Evolutionary conservation across 1,140 invertebrate species (phyloP).

Genomic region (Papilio machaon): DNA sequence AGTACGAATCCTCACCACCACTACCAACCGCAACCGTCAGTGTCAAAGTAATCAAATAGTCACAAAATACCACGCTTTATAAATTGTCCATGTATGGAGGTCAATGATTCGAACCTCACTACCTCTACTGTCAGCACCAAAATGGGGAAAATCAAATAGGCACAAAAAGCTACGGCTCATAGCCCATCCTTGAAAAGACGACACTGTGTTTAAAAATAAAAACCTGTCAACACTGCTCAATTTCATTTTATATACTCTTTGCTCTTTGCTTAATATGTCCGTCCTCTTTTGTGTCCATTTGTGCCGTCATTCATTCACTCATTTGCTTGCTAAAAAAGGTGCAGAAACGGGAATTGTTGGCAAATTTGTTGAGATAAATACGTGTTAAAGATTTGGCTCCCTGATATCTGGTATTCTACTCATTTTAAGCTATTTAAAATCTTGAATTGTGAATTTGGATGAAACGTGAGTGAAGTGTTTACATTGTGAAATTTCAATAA

Average conservation of each 20-base stretch:
- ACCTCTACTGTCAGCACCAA: too few species aligned
- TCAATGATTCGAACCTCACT: too few species aligned
- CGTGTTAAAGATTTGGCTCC: slow-evolving; percentile 66
- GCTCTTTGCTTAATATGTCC: slow-evolving; percentile 51
- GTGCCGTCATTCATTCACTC: slow-evolving; percentile 75
- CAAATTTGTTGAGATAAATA: slow-evolving; percentile 76
- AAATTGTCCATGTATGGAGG: too few species aligned
- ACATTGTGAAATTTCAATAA: slow-evolving; percentile 70
- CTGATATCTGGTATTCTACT: slow-evolving; percentile 36
- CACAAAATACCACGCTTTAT: too few species aligned
- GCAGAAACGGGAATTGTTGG: slow-evolving; percentile 76
- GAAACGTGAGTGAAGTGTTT: slow-evolving; percentile 62
- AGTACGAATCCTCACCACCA: too few species aligned
- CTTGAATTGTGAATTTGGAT: slow-evolving; percentile 7
- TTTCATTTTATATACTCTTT: too few species aligned
- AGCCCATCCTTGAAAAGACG: slow-evolving; percentile 42
- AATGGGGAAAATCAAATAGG: too few species aligned
- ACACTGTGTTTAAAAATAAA: slow-evolving; percentile 41
- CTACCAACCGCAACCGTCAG: too few species aligned
- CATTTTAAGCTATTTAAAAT: not conserved
- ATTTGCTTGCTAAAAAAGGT: slow-evolving; percentile 76
- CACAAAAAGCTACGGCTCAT: too few species aligned
- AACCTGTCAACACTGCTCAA: slow-evolving; percentile 60
- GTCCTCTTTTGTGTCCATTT: slow-evolving; percentile 63
- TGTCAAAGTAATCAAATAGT: too few species aligned